Percentiles rank a stretch among this genome's conserved stretches.
Conservation (phyloP, 2,888 invertebrate genomes). For the Drosophila picticornis region DNA sequence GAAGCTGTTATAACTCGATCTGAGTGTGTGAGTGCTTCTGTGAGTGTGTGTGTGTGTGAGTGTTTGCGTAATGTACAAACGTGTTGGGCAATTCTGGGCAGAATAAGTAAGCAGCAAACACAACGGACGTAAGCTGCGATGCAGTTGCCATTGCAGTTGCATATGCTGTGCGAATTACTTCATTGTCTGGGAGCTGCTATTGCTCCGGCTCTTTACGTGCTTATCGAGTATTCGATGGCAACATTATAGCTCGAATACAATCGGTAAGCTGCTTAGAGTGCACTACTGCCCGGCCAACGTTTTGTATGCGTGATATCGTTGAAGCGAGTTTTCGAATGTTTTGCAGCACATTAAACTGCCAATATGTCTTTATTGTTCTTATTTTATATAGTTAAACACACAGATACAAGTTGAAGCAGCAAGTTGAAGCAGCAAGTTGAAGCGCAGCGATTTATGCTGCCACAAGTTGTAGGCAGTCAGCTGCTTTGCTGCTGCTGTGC, state of each 20-base stretch:
- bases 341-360: slow-evolving; percentile 74
- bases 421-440: slow-evolving; percentile 30
- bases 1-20: slow-evolving; percentile 53
- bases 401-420: slow-evolving; percentile 3
- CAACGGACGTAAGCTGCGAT: slow-evolving; percentile 37
- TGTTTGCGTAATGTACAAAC: slow-evolving; percentile 46
- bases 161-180: slow-evolving; percentile 16
- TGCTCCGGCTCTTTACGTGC: slow-evolving; percentile 51
- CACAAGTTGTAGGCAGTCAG: slow-evolving; percentile 47
- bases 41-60: slow-evolving; percentile 5
- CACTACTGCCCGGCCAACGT: slow-evolving; percentile 41
- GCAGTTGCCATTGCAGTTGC: slow-evolving; percentile 22
- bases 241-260: slow-evolving; percentile 43
- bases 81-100: slow-evolving; percentile 60
- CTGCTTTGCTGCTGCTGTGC: slow-evolving; percentile 9
- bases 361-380: slow-evolving; percentile 74
- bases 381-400: background rate
- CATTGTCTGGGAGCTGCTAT: slow-evolving; percentile 17
- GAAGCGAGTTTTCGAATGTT: slow-evolving; percentile 52
- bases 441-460: slow-evolving; percentile 75
- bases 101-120: slow-evolving; percentile 59
- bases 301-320: slow-evolving; percentile 66
- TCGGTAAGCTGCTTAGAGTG: slow-evolving; percentile 62
- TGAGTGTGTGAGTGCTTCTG: slow-evolving; percentile 3
- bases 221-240: slow-evolving; percentile 53